phyloP scores from a whole-genome alignment of 2,888 invertebrate genomes.

The Andrena dorsata region DNA sequence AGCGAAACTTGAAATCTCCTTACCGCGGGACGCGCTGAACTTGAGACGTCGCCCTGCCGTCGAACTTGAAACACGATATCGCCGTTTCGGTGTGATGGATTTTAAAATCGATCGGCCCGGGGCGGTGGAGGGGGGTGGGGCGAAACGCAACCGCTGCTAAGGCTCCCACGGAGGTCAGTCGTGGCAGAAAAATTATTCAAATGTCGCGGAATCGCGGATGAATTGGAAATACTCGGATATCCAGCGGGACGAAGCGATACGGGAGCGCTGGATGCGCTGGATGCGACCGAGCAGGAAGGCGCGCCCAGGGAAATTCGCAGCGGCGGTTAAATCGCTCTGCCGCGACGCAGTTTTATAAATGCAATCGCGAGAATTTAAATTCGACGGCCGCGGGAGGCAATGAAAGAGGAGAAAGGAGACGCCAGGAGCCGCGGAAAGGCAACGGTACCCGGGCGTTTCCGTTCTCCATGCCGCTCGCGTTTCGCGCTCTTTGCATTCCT shows the following conservation, averaged over 20 bases:
- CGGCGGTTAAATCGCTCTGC: constrained; percentile 36
- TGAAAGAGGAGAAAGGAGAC: background rate
- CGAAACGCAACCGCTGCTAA: no score
- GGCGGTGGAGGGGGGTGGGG: fast-evolving
- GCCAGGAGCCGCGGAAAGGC: constrained; percentile 3
- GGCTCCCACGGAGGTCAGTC: background rate
- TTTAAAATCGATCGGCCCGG: no score
- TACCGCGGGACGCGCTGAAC: no score
- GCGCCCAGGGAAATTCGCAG: background rate
- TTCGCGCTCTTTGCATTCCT: constrained; percentile 44
- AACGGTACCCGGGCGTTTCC: background rate
- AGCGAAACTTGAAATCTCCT: constrained; percentile 1
- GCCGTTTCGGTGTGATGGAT: no score
- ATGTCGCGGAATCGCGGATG: background rate
- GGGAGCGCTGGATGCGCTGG: background rate
- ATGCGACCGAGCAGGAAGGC: background rate
- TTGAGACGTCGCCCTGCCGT: no score
- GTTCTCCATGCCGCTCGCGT: constrained; percentile 11
- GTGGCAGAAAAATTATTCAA: background rate
- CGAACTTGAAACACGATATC: no score
- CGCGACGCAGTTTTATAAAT: constrained; percentile 38
- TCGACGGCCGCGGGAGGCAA: background rate
- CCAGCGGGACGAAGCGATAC: background rate
- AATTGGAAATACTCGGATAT: background rate
- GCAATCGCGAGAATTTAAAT: constrained; percentile 45